phyloP scores from a whole-genome alignment of 2,113 vertebrate genomes.

The Chionodraco myersi region DNA sequence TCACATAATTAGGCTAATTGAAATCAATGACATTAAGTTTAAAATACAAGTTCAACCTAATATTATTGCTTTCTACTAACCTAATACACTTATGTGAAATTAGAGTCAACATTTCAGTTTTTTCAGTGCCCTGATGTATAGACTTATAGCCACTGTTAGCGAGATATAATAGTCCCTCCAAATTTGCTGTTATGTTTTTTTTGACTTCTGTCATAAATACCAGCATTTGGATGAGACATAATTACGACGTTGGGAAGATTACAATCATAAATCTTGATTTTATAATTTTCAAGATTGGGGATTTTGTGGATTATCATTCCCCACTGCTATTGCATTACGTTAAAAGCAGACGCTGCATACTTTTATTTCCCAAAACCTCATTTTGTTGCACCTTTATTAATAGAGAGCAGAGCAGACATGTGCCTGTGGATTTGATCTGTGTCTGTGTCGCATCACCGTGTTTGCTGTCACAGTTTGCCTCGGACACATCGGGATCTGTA shows the following conservation, averaged over 20 bases:
- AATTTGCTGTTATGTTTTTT: background rate
- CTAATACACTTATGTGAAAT: too few relatives aligned
- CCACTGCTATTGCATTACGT: background rate
- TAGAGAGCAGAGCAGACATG: conserved; percentile 13
- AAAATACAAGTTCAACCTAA: too few relatives aligned
- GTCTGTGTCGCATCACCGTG: conserved; percentile 30
- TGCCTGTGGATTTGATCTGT: conserved; percentile 1
- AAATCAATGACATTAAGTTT: too few relatives aligned
- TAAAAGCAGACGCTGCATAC: conserved; percentile 10
- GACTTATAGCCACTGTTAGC: background rate
- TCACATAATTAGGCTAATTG: too few relatives aligned
- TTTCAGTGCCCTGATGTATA: background rate
- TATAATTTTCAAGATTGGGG: background rate
- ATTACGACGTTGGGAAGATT: background rate
- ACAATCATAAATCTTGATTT: conserved; percentile 35
- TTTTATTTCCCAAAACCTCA: background rate
- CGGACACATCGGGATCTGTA: conserved; percentile 49
- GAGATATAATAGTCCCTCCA: conserved; percentile 17
- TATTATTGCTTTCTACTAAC: too few relatives aligned
- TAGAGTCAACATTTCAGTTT: too few relatives aligned
- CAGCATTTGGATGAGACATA: conserved; percentile 22
- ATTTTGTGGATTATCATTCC: conserved; percentile 16
- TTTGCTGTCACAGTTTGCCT: conserved; percentile 60
- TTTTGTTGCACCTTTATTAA: conserved; percentile 12
- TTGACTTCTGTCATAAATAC: conserved; percentile 11